Conservation (phyloP, 2,888 invertebrate genomes). For the Linnaemya vulpina region DNA sequence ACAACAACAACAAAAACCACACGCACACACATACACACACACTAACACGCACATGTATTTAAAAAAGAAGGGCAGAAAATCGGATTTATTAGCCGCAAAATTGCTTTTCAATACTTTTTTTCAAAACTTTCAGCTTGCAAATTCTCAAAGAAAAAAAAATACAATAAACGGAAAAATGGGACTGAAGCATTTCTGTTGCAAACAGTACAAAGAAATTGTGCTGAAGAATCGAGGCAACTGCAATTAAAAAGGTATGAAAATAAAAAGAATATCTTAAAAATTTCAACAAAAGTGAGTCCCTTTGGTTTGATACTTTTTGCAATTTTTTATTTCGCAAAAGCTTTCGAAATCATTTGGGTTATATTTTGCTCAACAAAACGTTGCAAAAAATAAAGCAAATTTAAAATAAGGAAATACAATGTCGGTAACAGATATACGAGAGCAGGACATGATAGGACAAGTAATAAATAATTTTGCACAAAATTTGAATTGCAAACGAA, state of each 20-base stretch:
- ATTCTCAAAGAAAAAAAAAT: constrained; percentile 39
- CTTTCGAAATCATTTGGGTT: background rate
- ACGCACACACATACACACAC: background rate
- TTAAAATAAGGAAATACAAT: background rate
- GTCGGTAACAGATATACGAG: background rate
- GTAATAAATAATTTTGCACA: too few relatives aligned
- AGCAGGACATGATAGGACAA: background rate
- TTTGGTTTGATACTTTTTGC: background rate
- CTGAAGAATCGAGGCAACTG: background rate
- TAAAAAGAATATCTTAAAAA: background rate
- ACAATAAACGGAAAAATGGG: background rate
- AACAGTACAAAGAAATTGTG: background rate
- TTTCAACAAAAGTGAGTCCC: background rate
- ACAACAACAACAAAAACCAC: background rate
- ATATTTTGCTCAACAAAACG: constrained; percentile 4
- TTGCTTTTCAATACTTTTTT: constrained; percentile 78
- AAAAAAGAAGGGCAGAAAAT: constrained; percentile 75
- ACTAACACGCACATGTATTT: background rate
- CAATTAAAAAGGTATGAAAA: background rate
- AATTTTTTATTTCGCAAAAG: background rate
- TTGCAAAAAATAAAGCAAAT: background rate
- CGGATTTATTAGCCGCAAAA: constrained; percentile 82
- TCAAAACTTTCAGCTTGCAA: constrained; percentile 28
- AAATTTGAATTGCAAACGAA: too few relatives aligned
- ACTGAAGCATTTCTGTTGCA: background rate